Conservation (phyloP, 2,888 invertebrate species). For the Idaea biselata region DNA sequence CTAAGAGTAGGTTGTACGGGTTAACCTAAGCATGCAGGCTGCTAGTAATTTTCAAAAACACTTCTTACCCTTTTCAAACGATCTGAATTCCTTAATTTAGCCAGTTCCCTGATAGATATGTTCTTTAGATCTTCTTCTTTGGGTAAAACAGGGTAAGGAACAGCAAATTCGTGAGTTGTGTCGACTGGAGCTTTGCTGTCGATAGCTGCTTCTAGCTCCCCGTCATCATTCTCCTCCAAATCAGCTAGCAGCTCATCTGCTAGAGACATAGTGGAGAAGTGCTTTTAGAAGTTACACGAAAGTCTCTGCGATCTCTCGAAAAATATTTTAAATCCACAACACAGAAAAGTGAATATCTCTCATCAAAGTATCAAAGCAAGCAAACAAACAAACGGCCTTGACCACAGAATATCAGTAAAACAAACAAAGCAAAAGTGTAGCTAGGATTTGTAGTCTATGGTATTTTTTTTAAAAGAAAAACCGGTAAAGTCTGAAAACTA, state of each 20-base stretch:
- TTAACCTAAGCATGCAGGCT: no score
- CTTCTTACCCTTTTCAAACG: conserved; percentile 81
- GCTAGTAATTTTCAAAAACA: not conserved
- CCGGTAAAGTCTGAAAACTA: conserved; percentile 22
- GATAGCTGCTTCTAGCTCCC: conserved; percentile 82
- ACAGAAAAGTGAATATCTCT: not conserved
- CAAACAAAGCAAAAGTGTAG: not conserved
- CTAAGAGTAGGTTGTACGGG: no score
- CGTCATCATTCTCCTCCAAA: conserved; percentile 95
- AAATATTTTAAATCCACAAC: not conserved
- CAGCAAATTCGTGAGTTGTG: conserved; percentile 60
- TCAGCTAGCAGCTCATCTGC: conserved; percentile 99
- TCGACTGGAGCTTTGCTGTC: conserved; percentile 71
- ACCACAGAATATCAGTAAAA: not conserved
- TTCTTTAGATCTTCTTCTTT: conserved; percentile 84
- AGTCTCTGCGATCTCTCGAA: not conserved
- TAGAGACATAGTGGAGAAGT: conserved; percentile 88
- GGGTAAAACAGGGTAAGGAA: conserved; percentile 72
- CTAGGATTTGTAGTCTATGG: not conserved
- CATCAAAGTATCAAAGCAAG: not conserved
- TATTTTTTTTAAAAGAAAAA: not conserved
- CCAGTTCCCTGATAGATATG: conserved; percentile 91
- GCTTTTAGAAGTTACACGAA: not conserved
- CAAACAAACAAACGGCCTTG: not conserved
- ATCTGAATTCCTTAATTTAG: conserved; percentile 92